phyloP scores from a whole-genome alignment of 2,797 vertebrate genomes.

The Silurus aristotelis region DNA sequence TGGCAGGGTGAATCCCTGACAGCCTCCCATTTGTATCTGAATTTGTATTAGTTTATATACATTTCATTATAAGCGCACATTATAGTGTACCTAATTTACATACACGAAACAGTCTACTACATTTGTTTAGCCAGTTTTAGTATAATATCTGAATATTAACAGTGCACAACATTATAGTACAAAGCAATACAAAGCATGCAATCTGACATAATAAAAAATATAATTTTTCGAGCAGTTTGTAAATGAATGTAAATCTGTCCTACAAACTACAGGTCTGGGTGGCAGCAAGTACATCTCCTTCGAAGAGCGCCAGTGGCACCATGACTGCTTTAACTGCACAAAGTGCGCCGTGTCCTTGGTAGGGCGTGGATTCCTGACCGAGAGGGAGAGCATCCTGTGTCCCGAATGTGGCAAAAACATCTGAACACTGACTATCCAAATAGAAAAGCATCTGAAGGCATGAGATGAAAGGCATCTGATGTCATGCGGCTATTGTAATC shows the following conservation, averaged over 20 bases:
- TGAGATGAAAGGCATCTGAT: background rate
- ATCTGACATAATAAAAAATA: background rate
- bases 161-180: background rate
- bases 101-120: background rate
- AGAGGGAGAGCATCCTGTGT: background rate
- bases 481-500: background rate
- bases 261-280: constrained; percentile 9
- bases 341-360: constrained; percentile 15
- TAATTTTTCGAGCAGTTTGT: background rate
- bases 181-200: background rate
- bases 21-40: background rate
- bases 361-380: constrained; percentile 2
- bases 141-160: background rate
- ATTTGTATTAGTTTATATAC: background rate
- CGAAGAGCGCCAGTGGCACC: background rate
- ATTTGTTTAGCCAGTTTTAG: background rate
- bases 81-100: background rate
- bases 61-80: too few relatives aligned
- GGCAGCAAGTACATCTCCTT: constrained; percentile 12
- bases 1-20: too few relatives aligned
- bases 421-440: background rate
- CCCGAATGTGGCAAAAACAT: constrained; percentile 14
- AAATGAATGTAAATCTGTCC: background rate
- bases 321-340: constrained; percentile 20
- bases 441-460: background rate